Evolutionary conservation across 1,140 invertebrate genomes (phyloP), one percentile per base, ranked within the genome.

Genomic region (Eriocheir sinensis): DNA sequence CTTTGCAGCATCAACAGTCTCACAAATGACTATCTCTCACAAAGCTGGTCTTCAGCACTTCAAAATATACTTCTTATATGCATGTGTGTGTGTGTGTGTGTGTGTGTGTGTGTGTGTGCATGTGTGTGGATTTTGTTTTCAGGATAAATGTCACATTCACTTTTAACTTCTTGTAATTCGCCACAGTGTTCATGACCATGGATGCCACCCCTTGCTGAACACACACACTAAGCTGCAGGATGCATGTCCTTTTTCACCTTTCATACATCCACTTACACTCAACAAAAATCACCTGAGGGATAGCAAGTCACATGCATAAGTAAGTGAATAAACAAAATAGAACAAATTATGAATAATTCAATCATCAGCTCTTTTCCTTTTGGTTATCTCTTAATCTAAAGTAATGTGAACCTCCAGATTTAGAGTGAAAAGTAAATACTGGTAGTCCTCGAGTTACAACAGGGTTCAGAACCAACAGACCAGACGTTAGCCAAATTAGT

Each of bases 1-100:
- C 89, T 79, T 9, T 93, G 92, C 53, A 93, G 81, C 92, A 93
- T 93, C 92, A 88, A 72, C 92, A 88, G 86, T 85, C 86, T 93
- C 85, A 34, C 85, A 4, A 38, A 38, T 44, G 30, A 41, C n/a
- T 53, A 1, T 30, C 41, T 8, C 17, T 27, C 40, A 44, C 88
- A 12, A 41, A 89, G 27, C 36, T 6, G 41, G 41, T 40, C 85
- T 44, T n/a, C 6, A 34, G 3, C 2, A n/a, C 60, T 72, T 72
- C 60, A 72, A 21, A n/a, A 27, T 1, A 72, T n/a, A 0, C n/a
- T 72, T n/a, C n/a, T 53, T 12, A 0, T 53, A n/a, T n/a, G n/a
- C n/a, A n/a, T n/a, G n/a, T n/a, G n/a, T n/a, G n/a, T n/a, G n/a
- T n/a, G n/a, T n/a, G n/a, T n/a, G n/a, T n/a, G n/a, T n/a, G n/a